Conservation (phyloP, 2,113 vertebrate species). For the Colius striatus region DNA sequence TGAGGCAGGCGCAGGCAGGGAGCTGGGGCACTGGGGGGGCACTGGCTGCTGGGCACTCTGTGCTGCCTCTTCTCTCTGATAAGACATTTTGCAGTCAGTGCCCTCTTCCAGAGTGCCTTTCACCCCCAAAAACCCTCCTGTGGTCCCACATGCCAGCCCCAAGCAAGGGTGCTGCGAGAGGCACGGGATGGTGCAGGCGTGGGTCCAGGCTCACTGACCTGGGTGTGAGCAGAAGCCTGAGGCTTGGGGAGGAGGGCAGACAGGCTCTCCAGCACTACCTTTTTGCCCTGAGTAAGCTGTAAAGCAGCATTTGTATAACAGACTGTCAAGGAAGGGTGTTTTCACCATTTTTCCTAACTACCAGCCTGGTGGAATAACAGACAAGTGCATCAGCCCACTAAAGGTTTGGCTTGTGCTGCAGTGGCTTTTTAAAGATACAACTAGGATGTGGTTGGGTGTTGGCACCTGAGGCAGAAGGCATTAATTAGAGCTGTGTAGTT, state of each 20-base stretch:
- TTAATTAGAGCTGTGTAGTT: conserved; percentile 30
- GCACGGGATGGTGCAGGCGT: not conserved
- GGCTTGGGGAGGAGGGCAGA: not conserved
- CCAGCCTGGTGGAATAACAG: not conserved
- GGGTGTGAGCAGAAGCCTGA: not conserved
- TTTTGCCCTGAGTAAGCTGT: not conserved
- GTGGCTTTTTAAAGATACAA: not conserved
- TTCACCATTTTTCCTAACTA: not conserved
- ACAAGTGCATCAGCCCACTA: conserved; percentile 6
- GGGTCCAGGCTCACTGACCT: too few species aligned
- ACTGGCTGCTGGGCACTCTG: not conserved
- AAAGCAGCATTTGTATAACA: not conserved
- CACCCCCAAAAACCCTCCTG: not conserved
- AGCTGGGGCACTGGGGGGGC: not conserved
- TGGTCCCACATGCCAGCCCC: not conserved
- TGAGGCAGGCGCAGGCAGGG: not conserved
- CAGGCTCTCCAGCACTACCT: not conserved
- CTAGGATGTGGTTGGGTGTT: conserved; percentile 1
- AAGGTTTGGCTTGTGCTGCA: conserved; percentile 10
- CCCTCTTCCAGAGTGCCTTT: not conserved
- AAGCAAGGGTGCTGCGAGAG: not conserved
- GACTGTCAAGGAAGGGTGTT: not conserved
- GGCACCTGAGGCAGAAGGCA: not conserved
- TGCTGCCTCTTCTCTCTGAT: not conserved
- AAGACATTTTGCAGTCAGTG: not conserved